These are phyloP conservation scores for Danio tinwini DNA, from an alignment of 2,797 vertebrate species.

Conservation along the genomic window DNA sequence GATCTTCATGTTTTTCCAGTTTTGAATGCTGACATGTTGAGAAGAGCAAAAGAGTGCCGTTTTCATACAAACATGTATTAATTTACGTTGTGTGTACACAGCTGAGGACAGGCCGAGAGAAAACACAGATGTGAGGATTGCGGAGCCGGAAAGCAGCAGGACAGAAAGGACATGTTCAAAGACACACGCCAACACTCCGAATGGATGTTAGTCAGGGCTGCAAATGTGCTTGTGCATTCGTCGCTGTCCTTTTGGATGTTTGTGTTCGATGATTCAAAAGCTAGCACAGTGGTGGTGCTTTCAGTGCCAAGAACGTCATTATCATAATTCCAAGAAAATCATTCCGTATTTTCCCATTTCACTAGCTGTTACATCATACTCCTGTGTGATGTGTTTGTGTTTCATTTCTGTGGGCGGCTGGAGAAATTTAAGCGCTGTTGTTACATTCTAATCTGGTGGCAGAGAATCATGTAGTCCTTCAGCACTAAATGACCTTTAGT, in stretches of 20 bases:
- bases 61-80: slow-evolving; percentile 7
- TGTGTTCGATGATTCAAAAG: slow-evolving; percentile 10
- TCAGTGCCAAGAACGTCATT: not conserved
- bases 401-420: not conserved
- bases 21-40: not conserved
- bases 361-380: slow-evolving; percentile 22
- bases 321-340: slow-evolving; percentile 10
- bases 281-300: not conserved
- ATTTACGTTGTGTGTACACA: slow-evolving; percentile 13
- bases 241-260: not conserved
- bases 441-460: slow-evolving; percentile 29
- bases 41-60: not conserved
- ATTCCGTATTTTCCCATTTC: not conserved
- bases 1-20: not conserved
- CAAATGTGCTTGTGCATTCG: not conserved
- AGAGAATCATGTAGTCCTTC: slow-evolving; percentile 10
- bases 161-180: not conserved
- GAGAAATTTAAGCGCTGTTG: slow-evolving; percentile 8
- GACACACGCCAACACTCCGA: not conserved
- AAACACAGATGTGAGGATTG: slow-evolving; percentile 1
- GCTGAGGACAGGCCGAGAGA: not conserved
- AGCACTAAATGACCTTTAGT: slow-evolving; percentile 16
- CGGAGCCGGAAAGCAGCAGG: not conserved
- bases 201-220: slow-evolving; percentile 18
- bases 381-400: slow-evolving; percentile 7